A percentile compares a stretch with the other conserved stretches of the same genome.
These are phyloP conservation scores for Zaprionus obscuricornis DNA, from an alignment of 2,888 invertebrate genomes.

Conservation along the genomic window DNA sequence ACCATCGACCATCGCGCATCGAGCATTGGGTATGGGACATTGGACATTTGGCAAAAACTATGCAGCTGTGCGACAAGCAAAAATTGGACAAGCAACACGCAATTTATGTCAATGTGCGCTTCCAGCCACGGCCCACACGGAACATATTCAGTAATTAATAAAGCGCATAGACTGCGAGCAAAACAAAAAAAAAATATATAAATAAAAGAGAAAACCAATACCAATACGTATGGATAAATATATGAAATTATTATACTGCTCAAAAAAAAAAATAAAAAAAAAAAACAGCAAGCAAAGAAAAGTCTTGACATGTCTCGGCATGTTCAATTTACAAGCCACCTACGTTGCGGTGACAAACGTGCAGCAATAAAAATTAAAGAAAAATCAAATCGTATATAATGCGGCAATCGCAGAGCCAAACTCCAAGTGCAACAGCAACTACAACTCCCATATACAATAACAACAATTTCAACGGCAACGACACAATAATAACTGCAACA, in stretches of 20 bases:
- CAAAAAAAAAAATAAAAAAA: not conserved
- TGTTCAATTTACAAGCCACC: conserved; percentile 72
- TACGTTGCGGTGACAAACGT: conserved; percentile 72
- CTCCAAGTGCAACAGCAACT: not conserved
- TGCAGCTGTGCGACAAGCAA: conserved; percentile 79
- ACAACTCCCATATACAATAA: conserved; percentile 1
- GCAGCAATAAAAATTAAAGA: conserved; percentile 73
- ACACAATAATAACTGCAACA: not conserved
- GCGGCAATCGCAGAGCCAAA: conserved; percentile 7
- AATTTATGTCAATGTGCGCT: conserved; percentile 78
- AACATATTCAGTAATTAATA: conserved; percentile 75
- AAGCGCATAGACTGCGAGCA: conserved; percentile 48
- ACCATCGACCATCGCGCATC: not conserved
- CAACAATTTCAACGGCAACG: not conserved
- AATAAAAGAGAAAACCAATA: not conserved
- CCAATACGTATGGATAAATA: no score
- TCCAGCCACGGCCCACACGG: conserved; percentile 72
- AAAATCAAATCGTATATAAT: conserved; percentile 77
- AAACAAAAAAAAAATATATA: conserved; percentile 7
- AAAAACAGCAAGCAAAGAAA: conserved; percentile 43
- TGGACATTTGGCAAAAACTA: conserved; percentile 27
- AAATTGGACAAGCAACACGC: conserved; percentile 80
- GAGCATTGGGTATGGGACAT: not conserved
- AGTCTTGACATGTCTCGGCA: conserved; percentile 51
- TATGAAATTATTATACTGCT: no score